A percentile compares a stretch with the other conserved stretches of the same genome.
These are phyloP conservation scores for Crioceris asparagi DNA, from an alignment of 2,888 invertebrate species.

Conservation along the genomic window DNA sequence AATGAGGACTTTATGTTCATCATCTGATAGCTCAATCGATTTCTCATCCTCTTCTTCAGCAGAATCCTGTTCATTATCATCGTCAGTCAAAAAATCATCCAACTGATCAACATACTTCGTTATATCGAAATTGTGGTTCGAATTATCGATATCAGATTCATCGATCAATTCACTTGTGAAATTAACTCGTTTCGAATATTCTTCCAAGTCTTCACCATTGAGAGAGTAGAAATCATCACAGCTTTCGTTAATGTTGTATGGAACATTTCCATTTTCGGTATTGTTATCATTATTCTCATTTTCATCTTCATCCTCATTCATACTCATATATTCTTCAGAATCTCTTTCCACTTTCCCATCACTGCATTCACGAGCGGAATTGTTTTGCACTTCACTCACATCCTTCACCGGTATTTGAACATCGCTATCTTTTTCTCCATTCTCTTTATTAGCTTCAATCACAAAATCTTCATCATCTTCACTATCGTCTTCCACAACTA, in stretches of 20 bases:
- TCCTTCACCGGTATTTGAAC: too few relatives aligned
- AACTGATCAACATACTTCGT: too few relatives aligned
- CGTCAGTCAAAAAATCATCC: too few relatives aligned
- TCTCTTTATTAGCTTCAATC: constrained; percentile 4
- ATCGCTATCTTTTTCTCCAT: too few relatives aligned
- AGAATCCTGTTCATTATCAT: too few relatives aligned
- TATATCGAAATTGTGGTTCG: too few relatives aligned
- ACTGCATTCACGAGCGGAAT: constrained; percentile 1
- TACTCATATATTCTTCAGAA: constrained; percentile 6
- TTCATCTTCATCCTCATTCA: constrained; percentile 8
- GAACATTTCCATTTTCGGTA: background rate
- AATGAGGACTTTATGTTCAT: constrained; percentile 5
- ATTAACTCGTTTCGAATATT: background rate
- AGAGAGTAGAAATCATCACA: too few relatives aligned
- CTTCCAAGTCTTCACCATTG: background rate
- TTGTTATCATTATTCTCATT: constrained; percentile 1
- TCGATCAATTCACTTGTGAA: too few relatives aligned
- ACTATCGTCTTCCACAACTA: constrained; percentile 16
- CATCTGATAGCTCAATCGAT: background rate
- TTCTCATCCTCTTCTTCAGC: too few relatives aligned
- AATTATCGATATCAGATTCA: too few relatives aligned
- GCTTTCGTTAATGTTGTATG: background rate
- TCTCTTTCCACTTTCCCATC: constrained; percentile 6
- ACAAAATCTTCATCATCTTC: constrained; percentile 8
- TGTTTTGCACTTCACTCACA: constrained; percentile 2